A percentile compares a stretch with the other conserved stretches of the same genome.
phyloP scores from a whole-genome alignment of 2,113 vertebrate genomes.

The Ailuropoda melanoleuca region DNA sequence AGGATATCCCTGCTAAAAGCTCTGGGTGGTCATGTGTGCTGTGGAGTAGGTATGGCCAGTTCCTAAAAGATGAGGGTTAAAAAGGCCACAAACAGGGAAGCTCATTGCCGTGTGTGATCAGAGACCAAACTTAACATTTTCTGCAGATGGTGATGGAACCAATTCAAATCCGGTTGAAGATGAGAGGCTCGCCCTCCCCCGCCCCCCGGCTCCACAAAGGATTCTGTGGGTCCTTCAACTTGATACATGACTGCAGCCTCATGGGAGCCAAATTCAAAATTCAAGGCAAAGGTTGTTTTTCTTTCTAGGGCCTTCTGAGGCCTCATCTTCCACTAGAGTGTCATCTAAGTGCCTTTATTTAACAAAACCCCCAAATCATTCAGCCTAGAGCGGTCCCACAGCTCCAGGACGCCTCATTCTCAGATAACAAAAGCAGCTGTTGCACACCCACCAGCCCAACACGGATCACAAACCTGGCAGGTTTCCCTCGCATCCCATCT shows the following conservation, averaged over 20 bases:
- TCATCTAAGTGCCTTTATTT: constrained; percentile 45
- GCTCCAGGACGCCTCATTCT: constrained; percentile 32
- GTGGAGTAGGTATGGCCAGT: accelerated
- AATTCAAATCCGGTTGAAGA: constrained; percentile 10
- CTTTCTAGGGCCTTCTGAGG: background rate
- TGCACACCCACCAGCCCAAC: constrained; percentile 41
- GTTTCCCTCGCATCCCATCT: background rate
- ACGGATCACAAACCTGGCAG: constrained; percentile 49
- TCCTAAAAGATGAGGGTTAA: background rate
- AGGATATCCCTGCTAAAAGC: background rate
- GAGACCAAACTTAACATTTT: constrained; percentile 14
- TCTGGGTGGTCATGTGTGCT: too few relatives aligned
- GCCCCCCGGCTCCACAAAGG: background rate
- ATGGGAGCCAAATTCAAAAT: background rate
- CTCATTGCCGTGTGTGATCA: background rate
- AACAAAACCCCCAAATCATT: constrained; percentile 34
- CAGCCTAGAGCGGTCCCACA: background rate
- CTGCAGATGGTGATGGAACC: constrained; percentile 9
- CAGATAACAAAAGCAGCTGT: constrained; percentile 71
- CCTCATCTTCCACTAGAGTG: background rate
- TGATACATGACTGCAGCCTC: background rate
- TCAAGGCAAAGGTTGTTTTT: constrained; percentile 37
- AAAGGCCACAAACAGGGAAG: background rate
- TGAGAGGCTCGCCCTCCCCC: background rate
- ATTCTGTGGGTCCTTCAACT: constrained; percentile 30